These are phyloP conservation scores for Capra hircus DNA, from an alignment of 2,113 vertebrate genomes.

Conservation along the genomic window DNA sequence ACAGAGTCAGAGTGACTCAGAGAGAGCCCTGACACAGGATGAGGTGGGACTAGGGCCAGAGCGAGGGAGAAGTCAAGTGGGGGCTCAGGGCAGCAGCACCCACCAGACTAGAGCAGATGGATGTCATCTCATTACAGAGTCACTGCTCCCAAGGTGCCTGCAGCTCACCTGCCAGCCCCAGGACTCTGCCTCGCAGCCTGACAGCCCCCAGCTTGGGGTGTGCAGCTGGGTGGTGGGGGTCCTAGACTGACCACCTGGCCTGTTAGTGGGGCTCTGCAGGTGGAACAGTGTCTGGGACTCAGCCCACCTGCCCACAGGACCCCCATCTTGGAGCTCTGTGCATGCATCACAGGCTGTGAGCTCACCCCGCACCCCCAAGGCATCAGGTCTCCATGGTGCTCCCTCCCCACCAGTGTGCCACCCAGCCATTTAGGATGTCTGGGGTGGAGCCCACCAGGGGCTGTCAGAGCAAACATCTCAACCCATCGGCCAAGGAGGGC, in stretches of 20 bases:
- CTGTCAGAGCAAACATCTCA: neutral
- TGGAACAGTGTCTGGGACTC: neutral
- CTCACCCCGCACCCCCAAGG: neutral
- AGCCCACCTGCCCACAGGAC: neutral
- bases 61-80: neutral
- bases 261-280: neutral
- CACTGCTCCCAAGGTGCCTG: neutral
- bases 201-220: neutral
- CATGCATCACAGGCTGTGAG: accelerated
- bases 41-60: neutral
- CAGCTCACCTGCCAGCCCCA: neutral
- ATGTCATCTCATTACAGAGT: neutral
- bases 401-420: too few relatives aligned
- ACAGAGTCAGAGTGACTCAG: neutral
- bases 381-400: neutral
- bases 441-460: neutral
- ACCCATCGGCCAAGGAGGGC: neutral
- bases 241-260: neutral
- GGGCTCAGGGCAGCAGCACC: neutral
- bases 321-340: neutral
- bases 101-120: neutral
- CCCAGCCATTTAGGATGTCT: neutral
- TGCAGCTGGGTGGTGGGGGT: neutral
- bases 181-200: neutral
- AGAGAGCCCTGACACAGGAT: neutral